Conservation (phyloP, 2,888 invertebrate genomes). For the Pseudococcus longispinus region DNA sequence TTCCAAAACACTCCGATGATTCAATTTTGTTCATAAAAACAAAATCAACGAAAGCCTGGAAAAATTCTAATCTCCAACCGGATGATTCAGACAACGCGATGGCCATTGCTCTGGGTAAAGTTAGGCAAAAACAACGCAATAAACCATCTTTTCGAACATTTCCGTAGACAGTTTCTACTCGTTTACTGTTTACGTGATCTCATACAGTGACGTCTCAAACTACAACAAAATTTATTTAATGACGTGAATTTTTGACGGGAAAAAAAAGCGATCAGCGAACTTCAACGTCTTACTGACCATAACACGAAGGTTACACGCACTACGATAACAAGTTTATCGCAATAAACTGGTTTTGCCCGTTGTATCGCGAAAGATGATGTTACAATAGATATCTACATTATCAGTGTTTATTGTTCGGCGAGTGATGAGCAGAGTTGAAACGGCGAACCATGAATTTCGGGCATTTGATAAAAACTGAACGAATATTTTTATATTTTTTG, state of each 20-base stretch:
- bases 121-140: too few species aligned
- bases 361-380: background rate
- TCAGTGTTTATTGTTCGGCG: constrained; percentile 11
- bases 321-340: constrained; percentile 36
- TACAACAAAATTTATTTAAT: background rate
- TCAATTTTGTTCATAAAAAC: too few species aligned
- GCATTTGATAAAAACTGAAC: background rate
- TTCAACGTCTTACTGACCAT: constrained; percentile 18
- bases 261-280: constrained; percentile 34
- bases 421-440: background rate
- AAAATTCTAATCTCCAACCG: too few species aligned
- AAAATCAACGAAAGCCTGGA: too few species aligned
- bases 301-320: background rate
- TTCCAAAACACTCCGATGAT: too few species aligned
- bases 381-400: background rate
- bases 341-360: constrained; percentile 14
- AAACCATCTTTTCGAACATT: too few species aligned
- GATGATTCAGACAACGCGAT: too few species aligned
- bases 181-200: too few species aligned
- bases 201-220: background rate
- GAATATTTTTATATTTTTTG: background rate
- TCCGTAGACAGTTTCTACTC: too few species aligned
- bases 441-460: background rate
- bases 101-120: too few species aligned
- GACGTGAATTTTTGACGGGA: background rate